These are phyloP conservation scores for Sardina pilchardus DNA, from an alignment of 2,113 vertebrate species.

Conservation along the genomic window DNA sequence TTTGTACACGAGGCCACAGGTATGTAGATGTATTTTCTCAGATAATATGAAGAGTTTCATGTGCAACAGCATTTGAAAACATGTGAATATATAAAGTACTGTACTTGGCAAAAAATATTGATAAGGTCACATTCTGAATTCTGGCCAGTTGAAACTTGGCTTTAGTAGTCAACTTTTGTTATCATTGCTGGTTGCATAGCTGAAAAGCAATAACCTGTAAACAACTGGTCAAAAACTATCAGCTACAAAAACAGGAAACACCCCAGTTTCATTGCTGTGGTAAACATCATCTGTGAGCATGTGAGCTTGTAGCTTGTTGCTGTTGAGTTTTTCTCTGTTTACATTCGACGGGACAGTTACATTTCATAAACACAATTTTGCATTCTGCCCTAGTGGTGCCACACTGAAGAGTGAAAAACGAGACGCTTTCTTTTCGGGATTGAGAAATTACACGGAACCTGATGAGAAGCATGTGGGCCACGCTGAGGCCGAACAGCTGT, in stretches of 20 bases:
- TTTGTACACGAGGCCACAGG: too few species aligned
- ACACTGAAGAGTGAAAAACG: slow-evolving; percentile 27
- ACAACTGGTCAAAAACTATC: background rate
- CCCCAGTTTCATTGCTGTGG: background rate
- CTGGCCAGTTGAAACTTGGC: background rate
- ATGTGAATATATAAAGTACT: background rate
- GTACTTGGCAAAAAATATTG: background rate
- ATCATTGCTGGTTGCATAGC: background rate
- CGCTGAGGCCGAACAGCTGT: slow-evolving; percentile 26
- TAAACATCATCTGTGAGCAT: background rate
- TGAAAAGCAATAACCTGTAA: background rate
- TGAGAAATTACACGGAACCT: slow-evolving; percentile 29
- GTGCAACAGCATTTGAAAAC: background rate
- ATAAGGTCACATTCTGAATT: background rate
- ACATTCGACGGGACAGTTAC: slow-evolving; percentile 1
- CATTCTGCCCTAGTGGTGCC: slow-evolving; percentile 16
- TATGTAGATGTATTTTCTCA: background rate
- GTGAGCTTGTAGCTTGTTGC: background rate
- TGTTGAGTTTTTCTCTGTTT: background rate
- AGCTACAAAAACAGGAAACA: background rate
- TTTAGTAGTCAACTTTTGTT: background rate
- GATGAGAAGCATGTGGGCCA: slow-evolving; percentile 31
- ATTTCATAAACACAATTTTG: slow-evolving; percentile 38
- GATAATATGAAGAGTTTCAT: background rate
- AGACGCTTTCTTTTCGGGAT: background rate